Conservation (phyloP, 2,888 invertebrate species). For the Microctonus brassicae region DNA sequence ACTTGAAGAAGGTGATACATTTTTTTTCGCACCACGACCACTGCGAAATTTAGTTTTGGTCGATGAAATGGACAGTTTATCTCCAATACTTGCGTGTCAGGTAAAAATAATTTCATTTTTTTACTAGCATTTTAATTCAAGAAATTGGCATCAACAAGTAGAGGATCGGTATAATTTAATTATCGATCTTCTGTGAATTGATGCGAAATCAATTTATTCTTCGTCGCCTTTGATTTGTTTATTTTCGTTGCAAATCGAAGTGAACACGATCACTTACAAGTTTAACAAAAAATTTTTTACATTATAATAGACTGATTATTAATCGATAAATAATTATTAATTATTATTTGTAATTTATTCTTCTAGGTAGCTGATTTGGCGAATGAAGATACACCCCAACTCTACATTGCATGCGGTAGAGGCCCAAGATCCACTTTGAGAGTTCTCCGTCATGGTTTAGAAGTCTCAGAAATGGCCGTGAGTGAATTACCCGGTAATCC, state of each 20-base stretch:
- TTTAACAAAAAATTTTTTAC: neutral
- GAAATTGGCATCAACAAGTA: slow-evolving; percentile 56
- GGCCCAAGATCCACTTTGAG: slow-evolving; percentile 93
- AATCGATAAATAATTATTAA: neutral
- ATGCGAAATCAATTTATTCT: slow-evolving; percentile 61
- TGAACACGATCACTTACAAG: slow-evolving; percentile 63
- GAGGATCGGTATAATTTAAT: slow-evolving; percentile 47
- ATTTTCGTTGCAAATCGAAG: slow-evolving; percentile 58
- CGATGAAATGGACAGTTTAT: slow-evolving; percentile 96
- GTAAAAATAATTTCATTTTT: slow-evolving; percentile 65
- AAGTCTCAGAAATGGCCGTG: slow-evolving; percentile 99
- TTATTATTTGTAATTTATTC: slow-evolving; percentile 8
- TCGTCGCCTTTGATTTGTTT: slow-evolving; percentile 65
- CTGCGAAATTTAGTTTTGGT: slow-evolving; percentile 95
- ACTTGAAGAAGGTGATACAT: slow-evolving; percentile 97
- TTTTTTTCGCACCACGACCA: slow-evolving; percentile 96
- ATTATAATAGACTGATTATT: neutral
- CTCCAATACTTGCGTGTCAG: slow-evolving; percentile 87
- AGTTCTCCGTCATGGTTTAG: slow-evolving; percentile 95
- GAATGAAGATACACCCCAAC: slow-evolving; percentile 98
- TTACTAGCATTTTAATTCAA: neutral
- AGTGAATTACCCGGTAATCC: slow-evolving; percentile 99
- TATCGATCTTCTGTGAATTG: slow-evolving; percentile 55
- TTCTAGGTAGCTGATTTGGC: slow-evolving; percentile 89
- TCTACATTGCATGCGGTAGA: slow-evolving; percentile 95